These are phyloP conservation scores for Yponomeuta evonymella DNA, from an alignment of 2,888 invertebrate genomes.

Conservation along the genomic window DNA sequence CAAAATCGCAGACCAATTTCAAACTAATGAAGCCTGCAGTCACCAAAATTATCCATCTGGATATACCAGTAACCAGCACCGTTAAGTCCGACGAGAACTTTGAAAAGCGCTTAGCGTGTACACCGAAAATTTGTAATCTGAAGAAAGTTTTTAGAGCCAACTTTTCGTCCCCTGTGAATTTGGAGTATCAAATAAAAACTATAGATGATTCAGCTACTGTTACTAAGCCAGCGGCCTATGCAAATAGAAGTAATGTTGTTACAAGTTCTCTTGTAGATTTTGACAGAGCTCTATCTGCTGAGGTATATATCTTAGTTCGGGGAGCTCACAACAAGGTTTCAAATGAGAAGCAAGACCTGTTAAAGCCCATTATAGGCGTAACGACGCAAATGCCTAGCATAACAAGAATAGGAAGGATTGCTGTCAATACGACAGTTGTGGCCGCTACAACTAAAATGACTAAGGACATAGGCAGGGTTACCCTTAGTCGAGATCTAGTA, in stretches of 20 bases:
- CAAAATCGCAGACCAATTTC: no score
- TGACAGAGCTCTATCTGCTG: not conserved
- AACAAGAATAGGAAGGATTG: not conserved
- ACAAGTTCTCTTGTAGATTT: not conserved
- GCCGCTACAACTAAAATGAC: slow-evolving; percentile 23
- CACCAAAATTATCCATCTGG: not conserved
- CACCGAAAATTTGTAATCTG: not conserved
- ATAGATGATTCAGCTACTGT: slow-evolving; percentile 28
- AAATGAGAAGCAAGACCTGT: not conserved
- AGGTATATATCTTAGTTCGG: not conserved
- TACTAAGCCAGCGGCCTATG: no score
- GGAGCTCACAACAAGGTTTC: not conserved
- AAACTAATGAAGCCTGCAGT: not conserved
- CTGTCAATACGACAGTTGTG: not conserved
- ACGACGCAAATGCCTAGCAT: not conserved
- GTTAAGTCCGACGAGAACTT: not conserved
- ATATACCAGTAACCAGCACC: not conserved
- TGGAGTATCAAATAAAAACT: slow-evolving; percentile 53
- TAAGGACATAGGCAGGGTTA: slow-evolving; percentile 17
- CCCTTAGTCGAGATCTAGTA: slow-evolving; percentile 43
- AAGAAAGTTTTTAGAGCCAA: slow-evolving; percentile 50
- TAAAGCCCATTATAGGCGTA: not conserved
- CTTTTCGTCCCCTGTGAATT: slow-evolving; percentile 52
- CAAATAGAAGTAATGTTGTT: not conserved
- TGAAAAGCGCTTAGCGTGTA: no score